phyloP scores from a whole-genome alignment of 2,797 vertebrate species.

The Buceros bicornis region DNA sequence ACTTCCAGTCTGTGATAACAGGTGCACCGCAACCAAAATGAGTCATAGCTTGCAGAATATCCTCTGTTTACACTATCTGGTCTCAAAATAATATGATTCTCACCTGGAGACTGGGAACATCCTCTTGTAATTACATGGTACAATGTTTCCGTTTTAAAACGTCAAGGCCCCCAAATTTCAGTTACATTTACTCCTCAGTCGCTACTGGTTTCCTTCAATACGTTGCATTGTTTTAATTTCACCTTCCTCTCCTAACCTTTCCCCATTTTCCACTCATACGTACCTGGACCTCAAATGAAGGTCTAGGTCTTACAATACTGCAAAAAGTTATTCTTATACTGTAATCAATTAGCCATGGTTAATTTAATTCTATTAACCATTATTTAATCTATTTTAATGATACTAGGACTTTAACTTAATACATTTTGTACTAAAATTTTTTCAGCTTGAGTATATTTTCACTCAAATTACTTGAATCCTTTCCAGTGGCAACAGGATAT shows the following conservation, averaged over 20 bases:
- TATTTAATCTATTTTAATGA: not conserved
- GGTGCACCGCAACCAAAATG: not conserved
- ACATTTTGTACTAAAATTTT: not conserved
- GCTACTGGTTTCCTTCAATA: not conserved
- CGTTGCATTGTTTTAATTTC: not conserved
- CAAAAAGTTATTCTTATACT: not conserved
- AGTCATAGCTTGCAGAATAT: not conserved
- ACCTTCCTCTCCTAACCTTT: not conserved
- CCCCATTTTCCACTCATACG: not conserved
- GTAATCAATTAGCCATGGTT: not conserved
- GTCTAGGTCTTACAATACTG: not conserved
- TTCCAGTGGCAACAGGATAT: not conserved
- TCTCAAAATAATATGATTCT: not conserved
- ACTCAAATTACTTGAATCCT: not conserved
- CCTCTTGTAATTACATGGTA: not conserved
- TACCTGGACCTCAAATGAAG: not conserved
- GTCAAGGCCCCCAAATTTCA: not conserved
- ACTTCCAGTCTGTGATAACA: not conserved
- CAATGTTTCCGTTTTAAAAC: not conserved
- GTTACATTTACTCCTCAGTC: not conserved
- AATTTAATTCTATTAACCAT: not conserved
- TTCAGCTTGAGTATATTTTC: not conserved
- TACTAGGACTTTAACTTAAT: not conserved
- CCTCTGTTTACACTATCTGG: not conserved
- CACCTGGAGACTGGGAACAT: not conserved